phyloP scores from a whole-genome alignment of 1,140 invertebrate genomes.

The Mercenaria mercenaria region DNA sequence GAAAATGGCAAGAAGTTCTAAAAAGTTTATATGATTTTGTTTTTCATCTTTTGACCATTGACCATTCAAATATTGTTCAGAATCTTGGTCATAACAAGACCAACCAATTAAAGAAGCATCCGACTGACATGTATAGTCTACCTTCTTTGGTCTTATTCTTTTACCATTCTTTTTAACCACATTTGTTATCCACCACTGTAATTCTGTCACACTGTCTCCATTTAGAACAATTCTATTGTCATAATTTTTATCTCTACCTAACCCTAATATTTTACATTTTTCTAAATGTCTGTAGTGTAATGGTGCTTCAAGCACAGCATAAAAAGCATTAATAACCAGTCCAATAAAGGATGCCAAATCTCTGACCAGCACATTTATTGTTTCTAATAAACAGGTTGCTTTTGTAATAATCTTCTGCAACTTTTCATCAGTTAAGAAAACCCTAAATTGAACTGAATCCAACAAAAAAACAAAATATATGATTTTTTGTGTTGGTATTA shows the following conservation, averaged over 20 bases:
- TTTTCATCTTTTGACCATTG: neutral
- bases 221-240: neutral
- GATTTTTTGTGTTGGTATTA: no score
- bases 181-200: neutral
- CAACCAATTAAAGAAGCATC: neutral
- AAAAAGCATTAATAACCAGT: constrained; percentile 17
- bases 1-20: constrained; percentile 1
- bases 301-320: neutral
- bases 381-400: no score
- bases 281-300: neutral
- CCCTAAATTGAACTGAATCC: no score
- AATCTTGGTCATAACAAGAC: neutral
- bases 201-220: neutral
- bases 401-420: no score
- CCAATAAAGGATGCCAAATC: constrained; percentile 20
- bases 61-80: neutral
- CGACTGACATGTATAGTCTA: neutral
- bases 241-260: neutral
- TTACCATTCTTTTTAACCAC: neutral
- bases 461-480: no score
- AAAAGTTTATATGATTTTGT: neutral
- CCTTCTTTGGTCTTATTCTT: neutral
- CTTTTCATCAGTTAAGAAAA: no score
- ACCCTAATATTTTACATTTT: neutral
- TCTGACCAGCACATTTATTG: no score